These are phyloP conservation scores for Lepidurus packardi DNA, from an alignment of 1,140 invertebrate genomes.

Conservation along the genomic window DNA sequence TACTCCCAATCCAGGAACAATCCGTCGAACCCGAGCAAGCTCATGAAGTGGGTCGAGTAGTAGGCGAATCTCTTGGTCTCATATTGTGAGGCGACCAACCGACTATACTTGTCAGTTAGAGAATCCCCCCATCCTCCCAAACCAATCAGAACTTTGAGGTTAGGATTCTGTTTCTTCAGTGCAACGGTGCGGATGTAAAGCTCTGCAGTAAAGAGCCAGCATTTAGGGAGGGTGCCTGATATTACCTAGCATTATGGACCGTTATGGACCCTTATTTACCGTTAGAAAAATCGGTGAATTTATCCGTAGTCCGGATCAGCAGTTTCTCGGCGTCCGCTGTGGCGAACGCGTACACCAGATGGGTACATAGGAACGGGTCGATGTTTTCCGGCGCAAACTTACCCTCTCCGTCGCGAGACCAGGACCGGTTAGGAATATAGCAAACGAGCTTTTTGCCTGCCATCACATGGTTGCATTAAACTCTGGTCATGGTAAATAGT, in stretches of 20 bases:
- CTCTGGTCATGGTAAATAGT: background rate
- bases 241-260: background rate
- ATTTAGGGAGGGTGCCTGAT: too few species aligned
- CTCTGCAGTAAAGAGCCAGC: constrained; percentile 48
- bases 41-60: constrained; percentile 60
- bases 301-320: constrained; percentile 68
- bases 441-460: constrained; percentile 60
- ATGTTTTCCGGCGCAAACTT: constrained; percentile 80
- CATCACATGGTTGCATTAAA: background rate
- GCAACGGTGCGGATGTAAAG: constrained; percentile 47
- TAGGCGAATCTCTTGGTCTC: constrained; percentile 59
- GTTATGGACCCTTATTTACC: constrained; percentile 60
- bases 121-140: constrained; percentile 89
- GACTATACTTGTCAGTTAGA: constrained; percentile 72
- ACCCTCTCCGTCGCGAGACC: constrained; percentile 71
- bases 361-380: constrained; percentile 72
- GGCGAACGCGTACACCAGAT: constrained; percentile 86
- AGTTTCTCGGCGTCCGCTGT: constrained; percentile 69
- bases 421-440: constrained; percentile 82
- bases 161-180: constrained; percentile 48
- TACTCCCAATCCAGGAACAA: constrained; percentile 87
- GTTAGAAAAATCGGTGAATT: constrained; percentile 77
- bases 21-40: constrained; percentile 68
- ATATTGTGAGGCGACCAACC: constrained; percentile 58
- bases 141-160: constrained; percentile 60